Evolutionary conservation across 2,113 vertebrate species (phyloP).

Genomic region (Lepus americanus): DNA sequence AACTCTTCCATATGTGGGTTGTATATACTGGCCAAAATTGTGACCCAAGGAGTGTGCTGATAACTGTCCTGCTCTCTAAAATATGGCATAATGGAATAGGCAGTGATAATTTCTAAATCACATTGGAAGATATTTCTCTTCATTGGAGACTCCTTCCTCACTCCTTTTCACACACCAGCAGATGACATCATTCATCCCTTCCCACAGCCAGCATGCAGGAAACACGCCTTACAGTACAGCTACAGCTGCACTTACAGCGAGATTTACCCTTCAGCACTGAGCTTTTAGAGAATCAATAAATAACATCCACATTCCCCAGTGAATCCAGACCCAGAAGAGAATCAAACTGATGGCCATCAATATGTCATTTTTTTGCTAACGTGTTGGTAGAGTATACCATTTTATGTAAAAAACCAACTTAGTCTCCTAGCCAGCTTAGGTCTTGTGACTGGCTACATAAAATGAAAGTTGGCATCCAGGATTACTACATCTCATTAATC

Average conservation of each 20-base stretch:
- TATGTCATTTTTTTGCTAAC: conserved; percentile 18
- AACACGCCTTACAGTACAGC: not conserved
- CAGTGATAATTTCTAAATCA: not conserved
- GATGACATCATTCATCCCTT: not conserved
- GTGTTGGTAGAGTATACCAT: not conserved
- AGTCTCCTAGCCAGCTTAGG: not conserved
- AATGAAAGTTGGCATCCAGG: not conserved
- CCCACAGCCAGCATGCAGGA: too few species aligned
- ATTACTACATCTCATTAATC: not conserved
- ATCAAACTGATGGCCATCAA: conserved; percentile 7
- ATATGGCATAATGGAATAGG: not conserved
- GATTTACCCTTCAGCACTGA: conserved; percentile 33
- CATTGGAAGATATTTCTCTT: not conserved
- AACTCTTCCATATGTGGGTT: not conserved
- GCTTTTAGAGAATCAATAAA: conserved; percentile 66
- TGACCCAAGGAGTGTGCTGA: not conserved
- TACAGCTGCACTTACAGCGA: not conserved
- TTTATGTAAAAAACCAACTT: not conserved
- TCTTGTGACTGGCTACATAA: not conserved
- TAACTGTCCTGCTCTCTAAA: not conserved
- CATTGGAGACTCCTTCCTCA: not conserved
- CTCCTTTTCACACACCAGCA: not conserved
- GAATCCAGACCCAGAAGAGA: conserved; percentile 51
- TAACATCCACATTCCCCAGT: conserved; percentile 26
- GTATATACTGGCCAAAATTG: not conserved